These are phyloP conservation scores for Nasonia vitripennis DNA, from an alignment of 1,140 invertebrate genomes.

Conservation along the genomic window DNA sequence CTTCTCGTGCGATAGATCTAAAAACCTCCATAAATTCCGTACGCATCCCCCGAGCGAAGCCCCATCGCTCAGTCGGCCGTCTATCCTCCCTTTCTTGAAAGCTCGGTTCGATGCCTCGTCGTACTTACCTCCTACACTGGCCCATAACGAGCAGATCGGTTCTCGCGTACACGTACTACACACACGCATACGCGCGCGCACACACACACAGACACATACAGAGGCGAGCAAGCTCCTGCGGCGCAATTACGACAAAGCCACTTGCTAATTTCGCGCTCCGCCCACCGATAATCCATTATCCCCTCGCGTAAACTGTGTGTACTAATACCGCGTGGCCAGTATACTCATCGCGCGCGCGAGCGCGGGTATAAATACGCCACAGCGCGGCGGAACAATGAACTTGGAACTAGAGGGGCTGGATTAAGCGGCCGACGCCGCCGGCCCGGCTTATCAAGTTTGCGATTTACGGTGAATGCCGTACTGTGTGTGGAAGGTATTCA, in stretches of 20 bases:
- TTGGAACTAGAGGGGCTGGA: not conserved
- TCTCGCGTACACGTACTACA: not conserved
- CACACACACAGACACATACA: no score
- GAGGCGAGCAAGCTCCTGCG: no score
- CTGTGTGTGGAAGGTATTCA: not conserved
- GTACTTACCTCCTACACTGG: no score
- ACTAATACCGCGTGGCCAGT: not conserved
- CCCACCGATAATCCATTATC: conserved; percentile 26
- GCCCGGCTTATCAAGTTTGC: not conserved
- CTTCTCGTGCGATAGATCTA: no score
- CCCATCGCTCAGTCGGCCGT: no score
- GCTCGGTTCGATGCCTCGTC: not conserved
- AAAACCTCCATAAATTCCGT: no score
- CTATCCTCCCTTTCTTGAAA: not conserved
- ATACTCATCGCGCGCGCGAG: not conserved
- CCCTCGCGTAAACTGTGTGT: conserved; percentile 1
- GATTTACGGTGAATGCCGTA: not conserved
- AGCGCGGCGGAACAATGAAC: not conserved
- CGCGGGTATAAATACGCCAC: not conserved
- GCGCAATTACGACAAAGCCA: conserved; percentile 23
- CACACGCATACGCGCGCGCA: no score
- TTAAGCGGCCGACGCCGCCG: not conserved
- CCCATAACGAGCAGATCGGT: no score
- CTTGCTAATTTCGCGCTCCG: conserved; percentile 26
- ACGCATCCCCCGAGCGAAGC: no score